phyloP scores from a whole-genome alignment of 2,888 invertebrate species.

The Drosophila kokeensis region DNA sequence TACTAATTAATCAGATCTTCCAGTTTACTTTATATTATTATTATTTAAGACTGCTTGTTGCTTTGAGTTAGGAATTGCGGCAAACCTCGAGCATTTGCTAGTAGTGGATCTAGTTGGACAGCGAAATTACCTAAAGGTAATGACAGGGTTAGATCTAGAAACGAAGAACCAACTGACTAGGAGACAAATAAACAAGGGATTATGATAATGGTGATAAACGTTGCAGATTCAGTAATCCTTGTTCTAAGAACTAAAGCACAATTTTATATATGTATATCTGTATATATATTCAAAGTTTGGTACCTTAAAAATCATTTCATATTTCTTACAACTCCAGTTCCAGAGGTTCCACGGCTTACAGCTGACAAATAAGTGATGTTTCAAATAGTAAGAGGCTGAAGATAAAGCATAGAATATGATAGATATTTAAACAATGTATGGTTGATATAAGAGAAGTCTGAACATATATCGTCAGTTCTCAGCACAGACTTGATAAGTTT shows the following conservation, averaged over 20 bases:
- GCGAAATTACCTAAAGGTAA: background rate
- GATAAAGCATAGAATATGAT: background rate
- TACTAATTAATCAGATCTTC: background rate
- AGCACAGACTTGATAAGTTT: background rate
- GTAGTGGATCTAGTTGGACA: background rate
- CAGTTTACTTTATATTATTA: background rate
- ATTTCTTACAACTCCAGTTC: background rate
- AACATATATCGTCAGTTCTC: background rate
- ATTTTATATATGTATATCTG: background rate
- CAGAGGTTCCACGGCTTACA: background rate
- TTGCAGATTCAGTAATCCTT: background rate
- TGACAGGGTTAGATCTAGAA: background rate
- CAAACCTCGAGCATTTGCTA: background rate
- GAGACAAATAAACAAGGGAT: background rate
- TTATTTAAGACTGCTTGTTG: background rate
- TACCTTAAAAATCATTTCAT: background rate
- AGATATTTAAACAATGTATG: no score
- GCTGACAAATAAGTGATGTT: background rate
- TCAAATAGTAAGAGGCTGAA: background rate
- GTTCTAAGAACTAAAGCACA: background rate
- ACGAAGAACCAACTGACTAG: background rate
- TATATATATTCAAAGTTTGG: background rate
- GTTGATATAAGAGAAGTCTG: no score
- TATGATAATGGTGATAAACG: background rate
- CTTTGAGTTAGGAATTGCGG: background rate